phyloP scores from a whole-genome alignment of 2,113 vertebrate species.

The Cisticola juncidis region DNA sequence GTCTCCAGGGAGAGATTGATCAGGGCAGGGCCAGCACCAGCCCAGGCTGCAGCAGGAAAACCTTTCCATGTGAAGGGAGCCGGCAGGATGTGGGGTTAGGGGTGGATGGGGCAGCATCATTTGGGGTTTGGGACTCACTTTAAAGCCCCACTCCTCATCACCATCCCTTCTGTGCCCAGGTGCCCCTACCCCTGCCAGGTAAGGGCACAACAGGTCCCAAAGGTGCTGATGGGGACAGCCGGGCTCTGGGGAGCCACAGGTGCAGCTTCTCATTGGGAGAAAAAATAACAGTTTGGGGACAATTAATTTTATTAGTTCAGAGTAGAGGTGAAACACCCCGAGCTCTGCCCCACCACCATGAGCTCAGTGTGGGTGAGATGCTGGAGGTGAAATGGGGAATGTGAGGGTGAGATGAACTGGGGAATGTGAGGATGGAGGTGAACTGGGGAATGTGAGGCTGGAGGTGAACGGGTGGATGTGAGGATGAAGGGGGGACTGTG shows the following conservation, averaged over 20 bases:
- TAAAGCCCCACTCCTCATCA: background rate
- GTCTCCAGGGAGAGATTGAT: background rate
- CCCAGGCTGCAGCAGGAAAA: background rate
- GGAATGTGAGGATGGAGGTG: background rate
- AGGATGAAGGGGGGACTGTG: no score
- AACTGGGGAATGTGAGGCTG: background rate
- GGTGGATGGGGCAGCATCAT: background rate
- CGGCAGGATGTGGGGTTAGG: background rate
- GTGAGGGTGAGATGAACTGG: background rate
- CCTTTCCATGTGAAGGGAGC: background rate
- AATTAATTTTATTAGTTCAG: background rate
- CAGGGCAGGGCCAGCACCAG: accelerated
- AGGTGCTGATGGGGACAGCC: accelerated
- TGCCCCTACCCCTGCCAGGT: accelerated
- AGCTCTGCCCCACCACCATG: background rate
- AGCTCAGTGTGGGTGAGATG: background rate
- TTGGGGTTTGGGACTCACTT: background rate
- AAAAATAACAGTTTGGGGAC: background rate
- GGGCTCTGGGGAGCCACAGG: background rate
- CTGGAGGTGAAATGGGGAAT: background rate
- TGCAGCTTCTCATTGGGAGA: accelerated
- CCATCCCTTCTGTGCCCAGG: background rate
- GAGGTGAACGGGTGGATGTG: background rate
- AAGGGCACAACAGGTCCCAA: background rate
- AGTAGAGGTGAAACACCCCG: accelerated